Percentiles rank a stretch among this genome's conserved stretches.
These are phyloP conservation scores for Diglossa cyanea DNA, from an alignment of 2,797 vertebrate genomes.

Conservation along the genomic window DNA sequence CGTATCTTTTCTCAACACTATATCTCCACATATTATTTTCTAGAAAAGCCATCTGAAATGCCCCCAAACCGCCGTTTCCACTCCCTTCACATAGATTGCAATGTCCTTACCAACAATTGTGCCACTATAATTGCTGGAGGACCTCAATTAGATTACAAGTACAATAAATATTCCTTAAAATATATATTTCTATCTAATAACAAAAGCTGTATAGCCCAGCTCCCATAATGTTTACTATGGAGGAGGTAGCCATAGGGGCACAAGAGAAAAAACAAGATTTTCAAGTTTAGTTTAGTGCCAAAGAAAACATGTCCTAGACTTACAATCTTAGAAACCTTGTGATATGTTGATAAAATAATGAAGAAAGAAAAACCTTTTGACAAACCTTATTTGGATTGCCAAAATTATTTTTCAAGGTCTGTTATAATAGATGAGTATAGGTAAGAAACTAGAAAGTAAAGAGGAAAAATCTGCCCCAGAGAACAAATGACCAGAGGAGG, in stretches of 20 bases:
- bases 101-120: background rate
- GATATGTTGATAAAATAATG: background rate
- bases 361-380: background rate
- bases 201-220: background rate
- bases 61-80: fast-evolving
- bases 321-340: background rate
- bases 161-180: background rate
- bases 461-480: background rate
- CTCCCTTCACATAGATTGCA: background rate
- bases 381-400: background rate
- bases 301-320: background rate
- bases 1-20: background rate
- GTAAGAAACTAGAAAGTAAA: background rate
- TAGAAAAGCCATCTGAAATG: background rate
- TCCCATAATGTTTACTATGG: background rate
- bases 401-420: background rate
- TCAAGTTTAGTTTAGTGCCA: background rate
- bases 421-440: background rate
- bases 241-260: background rate
- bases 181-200: background rate
- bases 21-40: background rate
- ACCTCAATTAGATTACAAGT: background rate
- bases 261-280: background rate
- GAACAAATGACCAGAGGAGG: background rate
- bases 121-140: background rate